Percentiles rank a stretch among this genome's conserved stretches.
phyloP scores from a whole-genome alignment of 1,140 invertebrate species.

The Coenobita brevimanus region DNA sequence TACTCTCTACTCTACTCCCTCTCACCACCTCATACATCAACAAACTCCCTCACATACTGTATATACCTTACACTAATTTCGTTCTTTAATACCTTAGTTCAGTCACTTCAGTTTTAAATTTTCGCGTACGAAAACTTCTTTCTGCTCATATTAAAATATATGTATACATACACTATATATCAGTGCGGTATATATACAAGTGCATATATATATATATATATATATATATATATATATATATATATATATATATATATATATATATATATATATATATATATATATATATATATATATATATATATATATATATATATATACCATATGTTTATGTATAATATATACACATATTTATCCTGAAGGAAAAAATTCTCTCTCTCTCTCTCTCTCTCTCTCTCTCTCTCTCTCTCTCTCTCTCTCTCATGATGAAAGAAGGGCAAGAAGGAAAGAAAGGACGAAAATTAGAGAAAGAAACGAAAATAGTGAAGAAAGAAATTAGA shows the following conservation, averaged over 20 bases:
- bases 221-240: slow-evolving; percentile 44
- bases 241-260: slow-evolving; percentile 50
- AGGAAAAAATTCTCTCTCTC: neutral
- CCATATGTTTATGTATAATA: slow-evolving; percentile 44
- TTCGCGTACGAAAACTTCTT: too few relatives aligned
- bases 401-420: too few relatives aligned
- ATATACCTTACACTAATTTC: too few relatives aligned
- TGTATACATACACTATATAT: neutral
- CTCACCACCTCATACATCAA: neutral
- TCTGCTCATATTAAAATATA: neutral
- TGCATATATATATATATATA: slow-evolving; percentile 28
- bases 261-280: slow-evolving; percentile 50
- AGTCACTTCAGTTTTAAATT: too few relatives aligned
- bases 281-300: slow-evolving; percentile 51
- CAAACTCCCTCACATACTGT: neutral
- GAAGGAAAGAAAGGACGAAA: too few relatives aligned
- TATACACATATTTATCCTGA: slow-evolving; percentile 31
- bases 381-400: too few relatives aligned
- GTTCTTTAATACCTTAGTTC: too few relatives aligned
- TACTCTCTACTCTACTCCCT: neutral
- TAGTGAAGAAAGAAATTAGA: too few relatives aligned
- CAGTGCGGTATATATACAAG: neutral
- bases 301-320: slow-evolving; percentile 38
- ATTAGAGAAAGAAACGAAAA: too few relatives aligned
- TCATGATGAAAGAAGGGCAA: too few relatives aligned